Percentiles rank a stretch among this genome's conserved stretches.
These are phyloP conservation scores for Camptogramma bilineatum DNA, from an alignment of 2,888 invertebrate species.

Conservation along the genomic window DNA sequence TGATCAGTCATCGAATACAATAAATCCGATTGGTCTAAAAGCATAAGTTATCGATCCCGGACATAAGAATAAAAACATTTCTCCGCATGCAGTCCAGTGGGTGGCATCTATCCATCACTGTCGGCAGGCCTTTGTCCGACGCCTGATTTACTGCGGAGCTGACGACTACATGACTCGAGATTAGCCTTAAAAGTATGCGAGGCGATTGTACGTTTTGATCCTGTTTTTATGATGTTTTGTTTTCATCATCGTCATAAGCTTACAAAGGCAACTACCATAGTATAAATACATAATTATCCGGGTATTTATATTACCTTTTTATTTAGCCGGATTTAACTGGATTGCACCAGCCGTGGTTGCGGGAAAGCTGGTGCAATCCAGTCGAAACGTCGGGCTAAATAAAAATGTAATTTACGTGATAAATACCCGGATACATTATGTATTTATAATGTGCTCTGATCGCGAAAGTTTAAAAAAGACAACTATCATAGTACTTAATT, in stretches of 20 bases:
- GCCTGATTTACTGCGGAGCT: conserved; percentile 46
- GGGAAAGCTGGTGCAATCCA: too few species aligned
- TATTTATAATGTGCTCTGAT: too few species aligned
- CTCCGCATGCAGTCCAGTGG: conserved; percentile 40
- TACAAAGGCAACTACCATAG: too few species aligned
- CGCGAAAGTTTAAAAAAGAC: too few species aligned
- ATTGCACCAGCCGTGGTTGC: too few species aligned
- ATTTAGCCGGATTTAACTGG: too few species aligned
- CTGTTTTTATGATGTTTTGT: background rate
- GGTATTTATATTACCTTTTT: too few species aligned
- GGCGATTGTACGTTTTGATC: conserved; percentile 6
- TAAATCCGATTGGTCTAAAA: conserved; percentile 38
- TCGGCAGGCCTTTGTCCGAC: conserved; percentile 51
- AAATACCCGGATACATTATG: too few species aligned
- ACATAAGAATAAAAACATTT: conserved; percentile 40
- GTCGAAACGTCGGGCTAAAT: too few species aligned
- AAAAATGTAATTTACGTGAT: too few species aligned
- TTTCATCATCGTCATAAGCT: background rate
- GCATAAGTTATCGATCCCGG: conserved; percentile 37
- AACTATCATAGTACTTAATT: too few species aligned
- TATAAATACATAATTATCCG: too few species aligned
- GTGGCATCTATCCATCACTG: conserved; percentile 52
- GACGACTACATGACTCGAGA: conserved; percentile 34
- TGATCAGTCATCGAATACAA: conserved; percentile 27
- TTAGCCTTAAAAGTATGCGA: conserved; percentile 31